Evolutionary conservation across 2,888 invertebrate genomes (phyloP), one percentile per base, ranked within the genome.

Genomic region (Liopterus haemorrhoidalis): DNA sequence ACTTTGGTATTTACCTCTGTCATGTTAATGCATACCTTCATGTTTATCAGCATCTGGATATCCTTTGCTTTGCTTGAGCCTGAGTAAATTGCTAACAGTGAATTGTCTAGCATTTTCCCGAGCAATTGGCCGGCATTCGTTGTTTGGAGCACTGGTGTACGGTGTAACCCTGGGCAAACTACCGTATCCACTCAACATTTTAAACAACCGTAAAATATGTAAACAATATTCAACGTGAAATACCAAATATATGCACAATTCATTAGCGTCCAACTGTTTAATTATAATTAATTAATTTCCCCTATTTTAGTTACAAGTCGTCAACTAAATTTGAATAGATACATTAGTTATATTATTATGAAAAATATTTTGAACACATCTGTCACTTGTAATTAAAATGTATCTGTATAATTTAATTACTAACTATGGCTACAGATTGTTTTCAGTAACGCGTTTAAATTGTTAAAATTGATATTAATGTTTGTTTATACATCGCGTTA

Each of bases 51-150:
- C 54, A 44, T 63, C 62, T 6, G 62, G 59, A 49, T 48, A 52
- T 28, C 56, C 51, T 48, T 62, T 56, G 50, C 65, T 65, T 41
- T 61, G 60, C 35, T 60, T 61, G 42, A 67, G 52, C 52, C 63
- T 57, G 47, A 67, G 56, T 43, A 68, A 57, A 57, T 63, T 68
- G 51, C 59, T 66, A 47, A 68, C 68, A 27, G 67, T 66, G 59
- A 68, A 68, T 51, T 67, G 66, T 49, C 61, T 57, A 9, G 63
- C 57, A 49, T 67, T 67, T 30, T 59, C 57, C 5, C 61, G 54
- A 48, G 57, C 56, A 12, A 40, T 46, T 5, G 46, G 40, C 8
- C 40, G 35, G 22, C 46, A 40, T 20, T 46, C 41, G 19, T 15
- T 16, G 12, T 33, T 33, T 2, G 33, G n/a, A 5, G 19, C 33